Evolutionary conservation across 2,888 invertebrate genomes (phyloP).

Genomic region (Pediacus dermestoides): DNA sequence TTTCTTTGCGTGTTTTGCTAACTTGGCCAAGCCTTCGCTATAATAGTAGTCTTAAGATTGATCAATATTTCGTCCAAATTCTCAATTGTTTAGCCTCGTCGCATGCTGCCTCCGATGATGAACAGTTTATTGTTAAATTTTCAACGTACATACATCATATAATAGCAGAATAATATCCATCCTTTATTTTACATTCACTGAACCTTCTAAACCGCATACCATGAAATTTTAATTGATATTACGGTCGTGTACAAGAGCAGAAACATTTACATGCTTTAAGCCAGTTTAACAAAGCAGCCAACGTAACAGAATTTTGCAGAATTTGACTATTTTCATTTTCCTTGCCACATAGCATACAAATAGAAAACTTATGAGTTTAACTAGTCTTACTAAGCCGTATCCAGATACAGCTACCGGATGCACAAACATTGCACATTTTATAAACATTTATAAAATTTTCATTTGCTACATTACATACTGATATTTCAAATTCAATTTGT

Average conservation of each 20-base stretch:
- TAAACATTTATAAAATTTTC: too few species aligned
- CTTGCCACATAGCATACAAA: too few species aligned
- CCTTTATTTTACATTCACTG: slow-evolving; percentile 16
- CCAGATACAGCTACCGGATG: too few species aligned
- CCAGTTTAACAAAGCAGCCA: slow-evolving; percentile 7
- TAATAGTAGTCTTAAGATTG: slow-evolving; percentile 15
- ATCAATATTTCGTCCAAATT: slow-evolving; percentile 16
- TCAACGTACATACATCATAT: slow-evolving; percentile 9
- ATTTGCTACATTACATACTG: too few species aligned
- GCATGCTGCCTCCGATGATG: slow-evolving; percentile 13
- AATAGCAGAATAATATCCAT: slow-evolving; percentile 8
- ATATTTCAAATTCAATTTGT: too few species aligned
- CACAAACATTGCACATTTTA: too few species aligned
- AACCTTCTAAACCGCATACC: slow-evolving; percentile 8
- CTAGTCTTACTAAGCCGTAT: too few species aligned
- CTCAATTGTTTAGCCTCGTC: slow-evolving; percentile 16
- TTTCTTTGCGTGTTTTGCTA: slow-evolving; percentile 16
- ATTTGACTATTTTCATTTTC: too few species aligned
- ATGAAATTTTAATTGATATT: slow-evolving; percentile 18
- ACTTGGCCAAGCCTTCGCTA: slow-evolving; percentile 13
- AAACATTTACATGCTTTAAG: slow-evolving; percentile 9
- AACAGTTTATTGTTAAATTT: slow-evolving; percentile 16
- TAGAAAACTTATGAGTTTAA: too few species aligned
- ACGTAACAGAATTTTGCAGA: too few species aligned
- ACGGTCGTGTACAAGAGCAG: slow-evolving; percentile 10